phyloP scores from a whole-genome alignment of 2,113 vertebrate genomes.

The Ceyx cyanopectus region DNA sequence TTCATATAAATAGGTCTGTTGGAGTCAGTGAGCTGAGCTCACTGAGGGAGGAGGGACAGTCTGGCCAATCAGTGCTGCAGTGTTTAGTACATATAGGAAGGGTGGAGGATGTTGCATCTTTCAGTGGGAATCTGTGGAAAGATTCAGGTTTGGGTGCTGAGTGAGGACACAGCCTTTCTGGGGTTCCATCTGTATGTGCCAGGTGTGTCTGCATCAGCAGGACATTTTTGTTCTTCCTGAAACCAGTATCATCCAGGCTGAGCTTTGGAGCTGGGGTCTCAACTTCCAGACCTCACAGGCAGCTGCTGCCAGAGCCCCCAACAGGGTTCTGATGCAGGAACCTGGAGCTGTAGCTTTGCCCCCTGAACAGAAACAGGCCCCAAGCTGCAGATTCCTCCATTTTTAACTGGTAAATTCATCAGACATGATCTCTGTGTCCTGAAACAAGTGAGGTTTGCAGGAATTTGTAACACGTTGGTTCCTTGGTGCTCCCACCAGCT shows the following conservation, averaged over 20 bases:
- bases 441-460: neutral
- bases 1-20: constrained; percentile 38
- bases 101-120: neutral
- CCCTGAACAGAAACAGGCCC: neutral
- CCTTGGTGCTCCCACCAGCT: neutral
- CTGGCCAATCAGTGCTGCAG: neutral
- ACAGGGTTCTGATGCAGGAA: neutral
- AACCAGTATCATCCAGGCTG: fast-evolving
- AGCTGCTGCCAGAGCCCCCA: neutral
- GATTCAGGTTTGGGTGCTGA: neutral
- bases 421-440: neutral
- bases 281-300: neutral
- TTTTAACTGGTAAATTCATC: neutral
- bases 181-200: fast-evolving
- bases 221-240: neutral
- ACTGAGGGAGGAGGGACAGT: neutral
- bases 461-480: neutral
- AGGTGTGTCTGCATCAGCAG: neutral
- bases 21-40: constrained; percentile 40
- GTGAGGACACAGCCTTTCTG: fast-evolving
- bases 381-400: neutral
- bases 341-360: neutral
- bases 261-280: neutral
- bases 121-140: neutral
- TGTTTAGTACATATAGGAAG: neutral